A percentile compares a stretch with the other conserved stretches of the same genome.
Conservation (phyloP, 1,140 invertebrate species). For the Dendrolimus punctatus region DNA sequence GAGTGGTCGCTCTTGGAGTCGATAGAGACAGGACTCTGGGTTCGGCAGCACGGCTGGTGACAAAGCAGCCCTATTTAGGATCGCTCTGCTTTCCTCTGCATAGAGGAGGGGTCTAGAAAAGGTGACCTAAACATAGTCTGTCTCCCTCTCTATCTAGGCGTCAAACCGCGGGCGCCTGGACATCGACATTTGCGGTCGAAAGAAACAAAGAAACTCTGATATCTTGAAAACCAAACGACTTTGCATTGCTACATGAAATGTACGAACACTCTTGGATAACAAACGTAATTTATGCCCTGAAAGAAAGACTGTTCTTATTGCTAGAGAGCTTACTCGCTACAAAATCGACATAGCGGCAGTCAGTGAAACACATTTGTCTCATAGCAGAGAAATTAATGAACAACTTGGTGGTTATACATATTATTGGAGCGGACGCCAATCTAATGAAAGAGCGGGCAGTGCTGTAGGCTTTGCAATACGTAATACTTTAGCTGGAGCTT, state of each 20-base stretch:
- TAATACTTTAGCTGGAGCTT: conserved; percentile 6
- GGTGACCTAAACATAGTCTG: conserved; percentile 22
- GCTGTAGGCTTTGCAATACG: conserved; percentile 20
- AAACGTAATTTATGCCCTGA: conserved; percentile 16
- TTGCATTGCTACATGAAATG: conserved; percentile 14
- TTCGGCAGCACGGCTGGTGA: conserved; percentile 14
- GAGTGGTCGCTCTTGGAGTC: conserved; percentile 15
- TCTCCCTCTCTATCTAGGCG: conserved; percentile 7
- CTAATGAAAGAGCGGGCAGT: conserved; percentile 7
- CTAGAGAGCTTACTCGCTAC: conserved; percentile 16
- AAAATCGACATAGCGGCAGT: conserved; percentile 21
- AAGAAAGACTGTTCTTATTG: conserved; percentile 21
- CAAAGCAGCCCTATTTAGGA: conserved; percentile 5
- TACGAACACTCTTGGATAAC: conserved; percentile 15
- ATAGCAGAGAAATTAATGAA: conserved; percentile 15
- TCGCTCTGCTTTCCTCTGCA: conserved; percentile 21
- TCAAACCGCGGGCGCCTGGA: conserved; percentile 15
- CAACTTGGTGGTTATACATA: conserved; percentile 15
- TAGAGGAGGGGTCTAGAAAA: conserved; percentile 25
- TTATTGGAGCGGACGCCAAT: conserved; percentile 14
- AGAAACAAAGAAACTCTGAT: conserved; percentile 1
- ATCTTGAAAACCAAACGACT: no score
- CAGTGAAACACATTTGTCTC: conserved; percentile 19
- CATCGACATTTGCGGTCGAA: conserved; percentile 14
- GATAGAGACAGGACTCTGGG: conserved; percentile 5